Evolutionary conservation across 2,113 vertebrate genomes (phyloP), one percentile per base, ranked within the genome.

Genomic region (Prionailurus bengalensis): DNA sequence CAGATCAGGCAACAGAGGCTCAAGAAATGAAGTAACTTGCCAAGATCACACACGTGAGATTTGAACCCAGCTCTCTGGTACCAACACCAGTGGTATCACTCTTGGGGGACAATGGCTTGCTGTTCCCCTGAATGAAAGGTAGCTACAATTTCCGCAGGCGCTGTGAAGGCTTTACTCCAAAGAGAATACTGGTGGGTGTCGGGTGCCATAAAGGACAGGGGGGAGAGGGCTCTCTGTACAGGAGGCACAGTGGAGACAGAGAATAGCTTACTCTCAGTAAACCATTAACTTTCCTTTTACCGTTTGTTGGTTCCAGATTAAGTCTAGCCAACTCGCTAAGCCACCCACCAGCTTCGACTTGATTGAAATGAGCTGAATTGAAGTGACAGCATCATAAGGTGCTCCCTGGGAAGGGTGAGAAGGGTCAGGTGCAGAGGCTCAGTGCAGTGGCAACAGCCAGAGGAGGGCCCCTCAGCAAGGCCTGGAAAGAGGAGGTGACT

Each of bases 241-340:
- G 74, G 45, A 80, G 36, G 51, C 42, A 3, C 1, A 25, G 66
- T 3, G 29, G n/a, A 65, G 71, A 89, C 70, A 93, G 1, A 12
- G 94, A 83, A n/a, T 27, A 58, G 78, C 61, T 94, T n/a, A 42
- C 39, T 42, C 89, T 93, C 58, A 25, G n/a, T 45, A 92, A 80
- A n/a, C 31, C 42, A 87, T 45, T 85, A 82, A 85, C 80, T 88
- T 91, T 74, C 91, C 90, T 80, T 89, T 88, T 36, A 93, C 70
- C 39, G 1, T 92, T 91, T 79, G 76, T 95, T 97, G 97, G 71
- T 73, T 98, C 94, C 73, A 73, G 91, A 82, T 95, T 80, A 94
- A 97, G 93, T 89, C 95, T 91, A 94, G 89, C 78, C 86, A 91
- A 73, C 78, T 71, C 4, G 48, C 89, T 81, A 63, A 97, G 76